Evolutionary conservation across 1,140 invertebrate species (phyloP), one percentile per base, ranked within the genome.

Genomic region (Steinernema khuongi): DNA sequence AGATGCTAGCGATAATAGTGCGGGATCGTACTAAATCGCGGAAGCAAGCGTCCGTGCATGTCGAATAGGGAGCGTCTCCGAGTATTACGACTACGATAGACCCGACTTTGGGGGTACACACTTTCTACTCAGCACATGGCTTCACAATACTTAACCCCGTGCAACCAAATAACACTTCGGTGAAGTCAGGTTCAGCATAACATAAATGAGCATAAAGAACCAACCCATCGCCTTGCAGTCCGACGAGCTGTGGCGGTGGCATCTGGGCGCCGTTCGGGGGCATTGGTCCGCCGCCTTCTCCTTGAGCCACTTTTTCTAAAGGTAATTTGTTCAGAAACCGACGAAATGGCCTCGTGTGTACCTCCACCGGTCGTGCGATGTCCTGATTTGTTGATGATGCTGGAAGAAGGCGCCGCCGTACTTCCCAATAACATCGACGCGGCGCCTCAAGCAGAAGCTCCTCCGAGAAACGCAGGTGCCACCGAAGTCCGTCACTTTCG

Each of bases 361-460:
- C 4, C 19, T n/a, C 50, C 50, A 22, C 14, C 4, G 26, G 4
- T 60, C 50, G 7, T 14, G 4, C 50, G 11, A 26, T 60, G 50
- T 26, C 11, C 11, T 11, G 4, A 4, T 22, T 60, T 11, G 50
- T 4, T 60, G 50, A 14, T 22, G 4, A 60, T 4, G 14, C 50
- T 22, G 11, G 50, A 22, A 60, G 50, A 60, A 22, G 50, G 50
- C 50, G 50, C 50, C 50, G 50, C 19, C 50, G 50, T 60, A 60
- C 26, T 60, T 22, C 14, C 50, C 4, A 60, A 2, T 26, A 60
- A 60, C 50, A 60, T 60, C 22, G 19, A 22, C 50, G 19, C 50
- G 50, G 50, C 50, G 50, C 50, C 50, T 60, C 50, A n/a, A 22
- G n/a, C n/a, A 60, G 22, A 17, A 60, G 11, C 14, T n/a, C 14